Evolutionary conservation across 2,113 vertebrate species (phyloP).

Genomic region (Erpornis zantholeuca): DNA sequence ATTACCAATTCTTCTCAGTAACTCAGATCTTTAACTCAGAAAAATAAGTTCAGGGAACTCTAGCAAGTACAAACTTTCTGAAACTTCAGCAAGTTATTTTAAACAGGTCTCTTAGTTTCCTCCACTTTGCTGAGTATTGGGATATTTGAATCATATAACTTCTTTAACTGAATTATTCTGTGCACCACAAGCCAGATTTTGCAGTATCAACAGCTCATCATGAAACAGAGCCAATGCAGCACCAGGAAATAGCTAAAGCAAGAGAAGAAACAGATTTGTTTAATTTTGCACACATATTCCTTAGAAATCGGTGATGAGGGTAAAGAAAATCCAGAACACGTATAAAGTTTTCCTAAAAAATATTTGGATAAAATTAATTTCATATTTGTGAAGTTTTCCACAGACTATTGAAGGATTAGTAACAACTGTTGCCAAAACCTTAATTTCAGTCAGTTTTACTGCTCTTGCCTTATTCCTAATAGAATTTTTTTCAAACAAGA

Average conservation of each 20-base stretch:
- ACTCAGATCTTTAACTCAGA: not conserved
- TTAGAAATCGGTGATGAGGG: not conserved
- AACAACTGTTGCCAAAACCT: not conserved
- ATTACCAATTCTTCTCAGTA: not conserved
- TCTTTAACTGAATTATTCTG: slow-evolving; percentile 19
- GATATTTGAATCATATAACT: slow-evolving; percentile 48
- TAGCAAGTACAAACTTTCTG: not conserved
- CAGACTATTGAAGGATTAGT: not conserved
- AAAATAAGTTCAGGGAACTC: not conserved
- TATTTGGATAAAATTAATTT: slow-evolving; percentile 2
- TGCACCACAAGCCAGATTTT: slow-evolving; percentile 12
- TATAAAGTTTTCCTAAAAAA: not conserved
- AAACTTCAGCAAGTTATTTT: slow-evolving; percentile 43
- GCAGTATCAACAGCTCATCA: slow-evolving; percentile 43
- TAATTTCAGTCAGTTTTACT: not conserved
- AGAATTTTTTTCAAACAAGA: not conserved
- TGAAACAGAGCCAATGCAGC: not conserved
- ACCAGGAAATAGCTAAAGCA: slow-evolving; percentile 3
- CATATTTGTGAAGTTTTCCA: not conserved
- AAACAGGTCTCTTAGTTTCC: not conserved
- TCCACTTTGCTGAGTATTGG: slow-evolving; percentile 24
- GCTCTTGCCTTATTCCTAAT: not conserved
- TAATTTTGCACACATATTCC: not conserved
- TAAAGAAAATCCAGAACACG: not conserved
- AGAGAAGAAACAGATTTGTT: slow-evolving; percentile 30